A percentile compares a stretch with the other conserved stretches of the same genome.
Conservation (phyloP, 2,888 invertebrate genomes). For the Tetragonula carbonaria region DNA sequence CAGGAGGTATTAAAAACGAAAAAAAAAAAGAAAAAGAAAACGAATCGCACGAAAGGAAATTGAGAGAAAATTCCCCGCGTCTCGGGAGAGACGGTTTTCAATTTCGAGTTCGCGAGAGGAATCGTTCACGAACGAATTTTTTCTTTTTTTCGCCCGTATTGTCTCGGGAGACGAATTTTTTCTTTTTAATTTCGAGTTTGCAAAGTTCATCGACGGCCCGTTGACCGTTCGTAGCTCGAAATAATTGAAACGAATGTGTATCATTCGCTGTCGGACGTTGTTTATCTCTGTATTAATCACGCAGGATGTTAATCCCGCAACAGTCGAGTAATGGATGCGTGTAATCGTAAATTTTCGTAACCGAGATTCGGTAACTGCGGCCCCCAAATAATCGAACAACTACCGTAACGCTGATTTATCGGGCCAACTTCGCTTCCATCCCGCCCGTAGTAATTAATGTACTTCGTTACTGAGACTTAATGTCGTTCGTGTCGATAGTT, state of each 20-base stretch:
- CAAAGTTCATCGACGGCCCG: background rate
- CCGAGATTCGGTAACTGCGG: constrained; percentile 9
- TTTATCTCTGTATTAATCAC: background rate
- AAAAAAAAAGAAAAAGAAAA: no score
- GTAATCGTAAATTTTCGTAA: constrained; percentile 20
- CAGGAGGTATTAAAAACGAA: no score
- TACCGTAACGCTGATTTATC: constrained; percentile 19
- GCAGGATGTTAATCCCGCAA: background rate
- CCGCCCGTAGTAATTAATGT: constrained; percentile 6
- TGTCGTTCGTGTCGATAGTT: constrained; percentile 3
- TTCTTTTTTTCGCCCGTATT: no score
- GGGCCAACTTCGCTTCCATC: constrained; percentile 6
- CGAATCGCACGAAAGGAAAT: no score
- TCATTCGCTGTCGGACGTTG: no score
- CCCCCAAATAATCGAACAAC: constrained; percentile 16
- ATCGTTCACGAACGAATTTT: no score
- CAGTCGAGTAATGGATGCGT: background rate
- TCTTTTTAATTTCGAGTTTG: background rate
- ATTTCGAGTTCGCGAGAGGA: no score
- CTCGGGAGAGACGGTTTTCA: no score
- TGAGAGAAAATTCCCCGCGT: no score
- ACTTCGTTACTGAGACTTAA: constrained; percentile 7
- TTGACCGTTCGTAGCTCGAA: background rate
- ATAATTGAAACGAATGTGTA: background rate
- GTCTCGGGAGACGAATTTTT: background rate